Base-by-base conservation (phyloP, 1,140 invertebrate species). In the Brachionus sp. region DNA sequence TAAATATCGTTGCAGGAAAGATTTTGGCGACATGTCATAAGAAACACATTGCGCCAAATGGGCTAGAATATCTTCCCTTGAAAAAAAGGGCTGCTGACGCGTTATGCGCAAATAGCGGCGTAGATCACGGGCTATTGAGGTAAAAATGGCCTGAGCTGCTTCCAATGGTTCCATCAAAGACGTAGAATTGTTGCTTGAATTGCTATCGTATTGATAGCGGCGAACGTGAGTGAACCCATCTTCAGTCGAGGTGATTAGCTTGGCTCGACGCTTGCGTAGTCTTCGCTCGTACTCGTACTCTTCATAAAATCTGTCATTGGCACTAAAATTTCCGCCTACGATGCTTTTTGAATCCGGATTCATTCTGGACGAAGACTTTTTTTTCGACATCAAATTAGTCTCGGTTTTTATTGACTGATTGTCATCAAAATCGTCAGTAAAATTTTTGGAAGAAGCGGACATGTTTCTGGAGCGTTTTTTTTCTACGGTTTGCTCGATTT, bases 201-300 rank as follows among this genome's bases (percentile, higher is more conserved):
- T 70, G 16, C 16, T 57, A 33, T 57, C 82, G 29, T 53, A 29
- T 33, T 83, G 39, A 19, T 23, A 29, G 84, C 91, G 86, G 86
- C 90, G 95, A 84, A 99, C 96, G 87, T 98, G 96, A 6, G 95
- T 95, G 87, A 98, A 98, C 0, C 96, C 95, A 87, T 98, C 97
- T 89, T 98, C 97, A 3, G 95, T 93, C 1, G 96, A 95, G 5
- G 94, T 94, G n/a, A 97, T 92, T 1, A 98, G 90, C 23, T 96
- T 90, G 25, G 95, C 95, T 85, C 92, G 91, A 0, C 97, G 90
- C 88, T 98, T 98, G 82, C 94, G 91, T 19, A 98, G 94, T 66
- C 96, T 90, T 68, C 95, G 90, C 85, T 97, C 96, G 87, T 97
- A 97, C 89, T 99, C 96, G 86, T 96, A 94, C 88, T 98, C 96